Percentiles rank a stretch among this genome's conserved stretches.
These are phyloP conservation scores for Cheilosia vulpina DNA, from an alignment of 2,888 invertebrate species.

Conservation along the genomic window DNA sequence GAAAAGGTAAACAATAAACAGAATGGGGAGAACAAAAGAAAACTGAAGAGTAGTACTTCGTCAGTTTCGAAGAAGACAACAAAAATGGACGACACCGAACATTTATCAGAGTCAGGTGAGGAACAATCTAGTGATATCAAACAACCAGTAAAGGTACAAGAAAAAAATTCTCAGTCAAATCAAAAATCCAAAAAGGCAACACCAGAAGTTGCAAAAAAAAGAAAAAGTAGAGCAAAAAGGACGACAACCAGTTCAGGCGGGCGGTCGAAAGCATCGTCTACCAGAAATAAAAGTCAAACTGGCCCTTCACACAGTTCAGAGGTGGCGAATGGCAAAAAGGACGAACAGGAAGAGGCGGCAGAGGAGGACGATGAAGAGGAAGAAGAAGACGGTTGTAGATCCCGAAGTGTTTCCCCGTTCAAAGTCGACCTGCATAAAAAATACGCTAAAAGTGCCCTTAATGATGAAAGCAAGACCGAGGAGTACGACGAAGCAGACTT, in stretches of 20 bases:
- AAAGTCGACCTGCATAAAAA: slow-evolving; percentile 83
- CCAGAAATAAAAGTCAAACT: slow-evolving; percentile 41
- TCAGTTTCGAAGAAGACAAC: slow-evolving; percentile 42
- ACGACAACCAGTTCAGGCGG: not conserved
- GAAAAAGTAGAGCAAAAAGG: slow-evolving; percentile 74
- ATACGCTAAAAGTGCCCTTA: slow-evolving; percentile 83
- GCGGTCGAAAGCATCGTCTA: slow-evolving; percentile 43
- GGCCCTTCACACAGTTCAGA: slow-evolving; percentile 8
- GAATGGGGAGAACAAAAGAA: slow-evolving; percentile 72
- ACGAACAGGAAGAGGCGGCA: slow-evolving; percentile 25
- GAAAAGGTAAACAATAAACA: slow-evolving; percentile 53
- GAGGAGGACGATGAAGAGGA: slow-evolving; percentile 77
- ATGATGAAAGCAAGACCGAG: slow-evolving; percentile 79
- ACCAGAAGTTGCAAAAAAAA: slow-evolving; percentile 67
- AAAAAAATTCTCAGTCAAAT: slow-evolving; percentile 45
- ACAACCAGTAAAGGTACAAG: slow-evolving; percentile 41
- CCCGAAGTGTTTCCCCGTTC: slow-evolving; percentile 82
- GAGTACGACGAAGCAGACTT: slow-evolving; percentile 80
- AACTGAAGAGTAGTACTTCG: slow-evolving; percentile 77
- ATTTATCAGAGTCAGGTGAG: slow-evolving; percentile 75
- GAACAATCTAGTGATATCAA: slow-evolving; percentile 65
- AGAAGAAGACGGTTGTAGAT: slow-evolving; percentile 78
- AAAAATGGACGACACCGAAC: slow-evolving; percentile 69
- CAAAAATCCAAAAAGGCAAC: slow-evolving; percentile 65
- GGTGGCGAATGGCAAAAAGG: slow-evolving; percentile 27